Evolutionary conservation across 1,140 invertebrate species (phyloP).

Genomic region (Pomacea maculata): DNA sequence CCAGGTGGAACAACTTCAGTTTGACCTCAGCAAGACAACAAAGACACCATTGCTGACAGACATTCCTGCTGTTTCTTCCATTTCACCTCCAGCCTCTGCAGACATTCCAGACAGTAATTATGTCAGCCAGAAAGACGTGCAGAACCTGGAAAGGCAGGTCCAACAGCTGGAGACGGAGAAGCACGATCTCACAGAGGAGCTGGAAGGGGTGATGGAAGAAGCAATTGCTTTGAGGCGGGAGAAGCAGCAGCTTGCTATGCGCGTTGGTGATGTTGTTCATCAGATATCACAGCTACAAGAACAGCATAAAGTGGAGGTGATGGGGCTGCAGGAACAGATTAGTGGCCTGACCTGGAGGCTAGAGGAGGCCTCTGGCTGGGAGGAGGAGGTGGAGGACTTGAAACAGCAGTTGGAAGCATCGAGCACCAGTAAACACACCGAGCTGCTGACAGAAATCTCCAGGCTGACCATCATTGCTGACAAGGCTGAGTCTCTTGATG

Average conservation of each 20-base stretch:
- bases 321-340: slow-evolving; percentile 44
- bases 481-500: slow-evolving; percentile 18
- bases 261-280: slow-evolving; percentile 26
- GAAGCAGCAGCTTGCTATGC: slow-evolving; percentile 26
- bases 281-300: slow-evolving; percentile 21
- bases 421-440: slow-evolving; percentile 17
- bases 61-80: neutral
- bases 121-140: neutral
- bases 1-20: slow-evolving; percentile 36
- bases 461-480: slow-evolving; percentile 13
- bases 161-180: slow-evolving; percentile 42
- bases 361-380: slow-evolving; percentile 47
- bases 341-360: slow-evolving; percentile 55
- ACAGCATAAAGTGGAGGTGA: slow-evolving; percentile 39
- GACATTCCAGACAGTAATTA: neutral
- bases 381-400: slow-evolving; percentile 51
- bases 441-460: slow-evolving; percentile 14
- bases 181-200: slow-evolving; percentile 49
- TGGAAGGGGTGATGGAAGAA: slow-evolving; percentile 54
- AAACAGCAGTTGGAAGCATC: slow-evolving; percentile 26
- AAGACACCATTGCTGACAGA: no score
- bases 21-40: slow-evolving; percentile 16
- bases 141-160: slow-evolving; percentile 22
- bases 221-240: slow-evolving; percentile 33
- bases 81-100: neutral